phyloP scores from a whole-genome alignment of 2,113 vertebrate genomes.

The Boleophthalmus pectinirostris region DNA sequence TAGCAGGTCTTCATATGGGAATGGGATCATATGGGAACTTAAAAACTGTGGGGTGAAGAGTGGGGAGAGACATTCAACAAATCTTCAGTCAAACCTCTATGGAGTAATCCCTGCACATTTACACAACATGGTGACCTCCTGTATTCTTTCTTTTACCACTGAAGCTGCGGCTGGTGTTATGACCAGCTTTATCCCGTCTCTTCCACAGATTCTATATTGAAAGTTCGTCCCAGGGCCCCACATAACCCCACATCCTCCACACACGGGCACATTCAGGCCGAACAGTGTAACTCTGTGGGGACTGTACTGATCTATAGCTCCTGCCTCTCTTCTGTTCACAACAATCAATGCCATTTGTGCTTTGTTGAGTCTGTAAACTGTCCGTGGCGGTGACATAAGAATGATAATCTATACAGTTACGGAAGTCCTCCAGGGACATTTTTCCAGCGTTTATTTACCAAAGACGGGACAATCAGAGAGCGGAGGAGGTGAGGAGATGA shows the following conservation, averaged over 20 bases:
- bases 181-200: neutral
- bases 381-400: neutral
- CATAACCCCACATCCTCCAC: neutral
- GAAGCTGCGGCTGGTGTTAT: neutral
- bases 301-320: neutral
- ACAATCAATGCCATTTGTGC: neutral
- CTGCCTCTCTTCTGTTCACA: neutral
- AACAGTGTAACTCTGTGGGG: neutral
- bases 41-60: too few species aligned
- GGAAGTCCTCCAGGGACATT: neutral
- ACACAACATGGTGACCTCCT: neutral
- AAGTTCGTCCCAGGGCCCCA: neutral
- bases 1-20: too few species aligned
- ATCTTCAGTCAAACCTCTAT: too few species aligned
- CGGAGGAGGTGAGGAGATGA: neutral
- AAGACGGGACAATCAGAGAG: neutral
- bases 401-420: conserved; percentile 3
- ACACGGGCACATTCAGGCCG: neutral
- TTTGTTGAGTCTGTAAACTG: conserved; percentile 1
- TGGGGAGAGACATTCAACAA: too few species aligned
- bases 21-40: too few species aligned
- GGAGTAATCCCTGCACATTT: too few species aligned
- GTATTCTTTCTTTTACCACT: neutral
- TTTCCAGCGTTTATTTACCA: neutral
- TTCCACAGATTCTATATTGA: neutral